These are phyloP conservation scores for Polia nebulosa DNA, from an alignment of 2,888 invertebrate genomes.

Conservation along the genomic window DNA sequence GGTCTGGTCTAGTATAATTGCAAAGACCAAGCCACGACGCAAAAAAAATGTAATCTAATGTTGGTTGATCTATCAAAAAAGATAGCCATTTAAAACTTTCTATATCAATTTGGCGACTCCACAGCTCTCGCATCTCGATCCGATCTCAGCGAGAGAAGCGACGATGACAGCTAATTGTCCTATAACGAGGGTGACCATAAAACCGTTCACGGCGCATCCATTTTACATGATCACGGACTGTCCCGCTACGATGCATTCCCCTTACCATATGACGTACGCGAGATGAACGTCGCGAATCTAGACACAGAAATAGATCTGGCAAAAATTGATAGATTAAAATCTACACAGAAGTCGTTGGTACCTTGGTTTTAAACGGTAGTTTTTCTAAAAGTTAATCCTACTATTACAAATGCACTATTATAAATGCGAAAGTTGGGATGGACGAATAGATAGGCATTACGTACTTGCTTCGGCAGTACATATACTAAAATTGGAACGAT, in stretches of 20 bases:
- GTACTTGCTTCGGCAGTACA: too few species aligned
- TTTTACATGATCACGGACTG: conserved; percentile 56
- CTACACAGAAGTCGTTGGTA: not conserved
- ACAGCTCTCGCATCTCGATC: conserved; percentile 37
- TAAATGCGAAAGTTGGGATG: too few species aligned
- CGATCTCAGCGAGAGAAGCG: conserved; percentile 64
- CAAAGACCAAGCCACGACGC: too few species aligned
- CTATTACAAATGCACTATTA: too few species aligned
- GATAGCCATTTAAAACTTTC: too few species aligned
- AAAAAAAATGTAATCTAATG: too few species aligned
- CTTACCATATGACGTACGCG: conserved; percentile 37
- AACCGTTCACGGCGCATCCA: conserved; percentile 64
- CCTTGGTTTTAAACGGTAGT: not conserved
- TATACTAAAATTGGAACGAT: too few species aligned
- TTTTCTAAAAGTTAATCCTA: not conserved
- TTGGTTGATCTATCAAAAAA: too few species aligned
- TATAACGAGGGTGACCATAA: conserved; percentile 68
- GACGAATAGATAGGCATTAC: too few species aligned
- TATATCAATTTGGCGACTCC: too few species aligned
- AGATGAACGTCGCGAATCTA: conserved; percentile 45
- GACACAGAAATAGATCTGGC: conserved; percentile 5
- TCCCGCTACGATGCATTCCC: conserved; percentile 52
- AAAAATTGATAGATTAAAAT: conserved; percentile 2
- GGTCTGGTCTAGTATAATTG: too few species aligned
- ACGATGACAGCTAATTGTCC: conserved; percentile 75